A percentile compares a stretch with the other conserved stretches of the same genome.
These are phyloP conservation scores for Amyelois transitella DNA, from an alignment of 1,140 invertebrate genomes.

Conservation along the genomic window DNA sequence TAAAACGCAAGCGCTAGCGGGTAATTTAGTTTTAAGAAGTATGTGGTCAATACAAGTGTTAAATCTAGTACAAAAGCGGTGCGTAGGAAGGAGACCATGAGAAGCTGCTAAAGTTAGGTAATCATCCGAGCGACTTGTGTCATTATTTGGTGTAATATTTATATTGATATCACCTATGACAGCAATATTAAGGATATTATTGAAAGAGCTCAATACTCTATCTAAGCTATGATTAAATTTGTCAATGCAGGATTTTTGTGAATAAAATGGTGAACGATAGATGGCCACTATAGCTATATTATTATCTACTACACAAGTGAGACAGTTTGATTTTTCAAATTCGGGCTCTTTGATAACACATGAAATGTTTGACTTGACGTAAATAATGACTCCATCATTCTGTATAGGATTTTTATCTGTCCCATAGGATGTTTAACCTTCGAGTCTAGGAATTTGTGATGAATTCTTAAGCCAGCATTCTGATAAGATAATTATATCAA, in stretches of 20 bases:
- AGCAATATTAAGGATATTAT: background rate
- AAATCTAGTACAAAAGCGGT: background rate
- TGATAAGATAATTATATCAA: background rate
- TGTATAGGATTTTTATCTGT: background rate
- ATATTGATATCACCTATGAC: background rate
- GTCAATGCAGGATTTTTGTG: background rate
- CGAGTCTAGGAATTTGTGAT: background rate
- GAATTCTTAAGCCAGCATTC: background rate
- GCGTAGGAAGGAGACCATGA: background rate
- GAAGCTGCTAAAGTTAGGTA: background rate
- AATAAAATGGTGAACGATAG: background rate
- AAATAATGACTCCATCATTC: slow-evolving; percentile 1
- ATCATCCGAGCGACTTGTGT: background rate
- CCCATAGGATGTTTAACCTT: background rate
- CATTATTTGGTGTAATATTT: background rate
- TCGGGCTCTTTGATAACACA: background rate
- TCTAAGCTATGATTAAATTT: background rate
- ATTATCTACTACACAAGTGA: background rate
- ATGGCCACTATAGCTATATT: background rate
- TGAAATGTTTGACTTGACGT: background rate
- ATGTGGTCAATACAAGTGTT: background rate
- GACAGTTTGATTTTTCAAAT: background rate
- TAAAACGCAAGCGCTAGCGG: background rate
- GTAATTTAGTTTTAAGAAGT: background rate
- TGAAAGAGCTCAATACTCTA: background rate